Percentiles rank a stretch among this genome's conserved stretches.
Conservation (phyloP, 1,140 invertebrate genomes). For the Brachionus koreanus region DNA sequence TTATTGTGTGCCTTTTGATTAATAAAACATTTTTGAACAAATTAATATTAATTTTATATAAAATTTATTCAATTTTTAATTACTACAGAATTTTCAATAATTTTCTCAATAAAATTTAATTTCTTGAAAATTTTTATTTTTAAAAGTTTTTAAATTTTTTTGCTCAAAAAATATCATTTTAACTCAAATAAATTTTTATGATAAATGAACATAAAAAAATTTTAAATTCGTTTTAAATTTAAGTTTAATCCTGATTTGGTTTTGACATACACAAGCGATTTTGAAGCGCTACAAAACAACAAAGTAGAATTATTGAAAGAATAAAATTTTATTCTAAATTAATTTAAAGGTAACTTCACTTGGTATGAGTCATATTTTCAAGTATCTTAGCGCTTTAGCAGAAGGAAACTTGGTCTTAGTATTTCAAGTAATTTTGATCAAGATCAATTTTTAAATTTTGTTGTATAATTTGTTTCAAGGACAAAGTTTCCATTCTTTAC, state of each 20-base stretch:
- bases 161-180: no score
- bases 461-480: not conserved
- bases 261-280: not conserved
- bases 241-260: constrained; percentile 43
- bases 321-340: not conserved
- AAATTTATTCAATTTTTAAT: no score
- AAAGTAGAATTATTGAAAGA: not conserved
- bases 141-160: no score
- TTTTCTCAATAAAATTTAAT: no score
- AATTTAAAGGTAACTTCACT: not conserved
- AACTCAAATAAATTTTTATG: no score
- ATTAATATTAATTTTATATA: no score
- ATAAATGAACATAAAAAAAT: no score
- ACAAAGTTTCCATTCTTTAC: not conserved
- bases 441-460: not conserved
- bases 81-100: no score
- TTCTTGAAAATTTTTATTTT: no score
- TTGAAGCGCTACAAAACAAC: not conserved
- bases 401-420: constrained; percentile 33
- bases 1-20: no score
- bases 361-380: not conserved
- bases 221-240: not conserved
- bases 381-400: not conserved
- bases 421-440: not conserved
- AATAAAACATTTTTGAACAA: no score